A percentile compares a stretch with the other conserved stretches of the same genome.
phyloP scores from a whole-genome alignment of 2,113 vertebrate species.

The Lipotes vexillifer region DNA sequence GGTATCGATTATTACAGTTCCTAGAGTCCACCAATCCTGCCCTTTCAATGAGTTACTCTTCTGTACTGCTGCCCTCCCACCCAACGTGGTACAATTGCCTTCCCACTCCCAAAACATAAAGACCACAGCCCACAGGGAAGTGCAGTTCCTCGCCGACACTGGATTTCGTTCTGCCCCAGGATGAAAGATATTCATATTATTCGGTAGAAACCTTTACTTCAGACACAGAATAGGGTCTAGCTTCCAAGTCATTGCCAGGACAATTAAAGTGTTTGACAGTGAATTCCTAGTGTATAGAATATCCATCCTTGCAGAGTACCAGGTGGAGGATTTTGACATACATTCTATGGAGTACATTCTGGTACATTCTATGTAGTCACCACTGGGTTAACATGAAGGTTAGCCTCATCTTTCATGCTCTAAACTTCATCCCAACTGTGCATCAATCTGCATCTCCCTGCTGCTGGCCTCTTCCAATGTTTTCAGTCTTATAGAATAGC shows the following conservation, averaged over 20 bases:
- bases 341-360: no score
- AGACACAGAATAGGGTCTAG: neutral
- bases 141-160: neutral
- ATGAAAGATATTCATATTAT: neutral
- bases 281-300: neutral
- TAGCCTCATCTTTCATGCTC: neutral
- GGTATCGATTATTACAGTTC: neutral
- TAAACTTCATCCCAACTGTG: neutral
- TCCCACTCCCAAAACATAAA: neutral
- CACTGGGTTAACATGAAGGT: neutral
- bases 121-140: neutral
- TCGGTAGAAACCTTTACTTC: neutral
- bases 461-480: neutral
- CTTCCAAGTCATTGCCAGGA: neutral
- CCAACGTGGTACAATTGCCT: no score
- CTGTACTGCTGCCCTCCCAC: neutral
- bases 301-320: neutral
- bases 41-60: accelerated
- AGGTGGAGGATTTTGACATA: neutral
- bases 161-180: neutral
- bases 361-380: neutral
- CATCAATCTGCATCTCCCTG: neutral
- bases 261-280: neutral
- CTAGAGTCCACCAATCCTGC: neutral
- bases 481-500: neutral